phyloP scores from a whole-genome alignment of 1,140 invertebrate genomes.

The Cyrtorhinus lividipennis region DNA sequence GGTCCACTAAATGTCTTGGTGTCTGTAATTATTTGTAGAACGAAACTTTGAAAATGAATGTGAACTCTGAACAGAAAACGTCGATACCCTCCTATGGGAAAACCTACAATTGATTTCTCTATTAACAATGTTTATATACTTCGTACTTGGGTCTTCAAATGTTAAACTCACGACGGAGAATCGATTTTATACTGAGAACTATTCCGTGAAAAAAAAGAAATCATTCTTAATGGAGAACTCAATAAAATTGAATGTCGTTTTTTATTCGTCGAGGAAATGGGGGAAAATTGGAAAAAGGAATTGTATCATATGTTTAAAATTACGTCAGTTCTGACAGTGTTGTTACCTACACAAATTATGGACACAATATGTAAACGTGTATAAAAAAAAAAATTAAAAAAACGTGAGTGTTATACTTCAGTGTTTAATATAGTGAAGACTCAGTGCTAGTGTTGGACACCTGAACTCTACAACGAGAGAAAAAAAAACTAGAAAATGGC shows the following conservation, averaged over 20 bases:
- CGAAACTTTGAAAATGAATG: background rate
- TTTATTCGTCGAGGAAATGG: too few species aligned
- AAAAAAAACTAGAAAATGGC: conserved; percentile 1
- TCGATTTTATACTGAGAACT: too few species aligned
- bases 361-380: conserved; percentile 1
- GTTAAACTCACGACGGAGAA: too few species aligned
- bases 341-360: conserved; percentile 1
- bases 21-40: background rate
- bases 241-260: background rate
- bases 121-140: too few species aligned
- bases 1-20: background rate
- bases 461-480: conserved; percentile 9
- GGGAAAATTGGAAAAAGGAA: too few species aligned
- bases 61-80: too few species aligned
- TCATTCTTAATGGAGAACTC: background rate
- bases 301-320: too few species aligned
- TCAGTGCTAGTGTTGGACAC: background rate
- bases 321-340: background rate
- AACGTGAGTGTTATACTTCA: conserved; percentile 6
- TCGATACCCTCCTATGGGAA: too few species aligned
- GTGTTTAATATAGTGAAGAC: conserved; percentile 6
- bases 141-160: too few species aligned
- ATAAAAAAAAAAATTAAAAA: background rate
- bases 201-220: too few species aligned
- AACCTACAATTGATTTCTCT: background rate